Evolutionary conservation across 2,113 vertebrate species (phyloP), one percentile per base, ranked within the genome.

Genomic region (Microtus richardsoni): DNA sequence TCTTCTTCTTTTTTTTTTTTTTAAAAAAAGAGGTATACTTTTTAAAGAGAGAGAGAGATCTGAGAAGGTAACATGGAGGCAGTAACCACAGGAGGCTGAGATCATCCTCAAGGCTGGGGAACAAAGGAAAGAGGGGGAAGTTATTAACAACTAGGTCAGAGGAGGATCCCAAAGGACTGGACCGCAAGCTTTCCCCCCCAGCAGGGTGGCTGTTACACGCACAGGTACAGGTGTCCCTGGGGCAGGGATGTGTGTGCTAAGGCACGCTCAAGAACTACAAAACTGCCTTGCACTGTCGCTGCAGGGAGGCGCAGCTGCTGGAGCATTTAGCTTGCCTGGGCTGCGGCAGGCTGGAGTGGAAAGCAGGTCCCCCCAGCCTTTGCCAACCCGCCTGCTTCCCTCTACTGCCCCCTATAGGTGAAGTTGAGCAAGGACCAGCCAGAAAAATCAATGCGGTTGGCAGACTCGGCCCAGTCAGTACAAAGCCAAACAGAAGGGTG

Each of bases 321-420:
- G n/a, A 66, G 33, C 30, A 2, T 89, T 64, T 16, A 75, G 47
- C 11, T 1, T 24, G 22, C 24, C 60, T 52, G 4, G 73, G 28
- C 39, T 24, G 87, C 66, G 19, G 41, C 93, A 21, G 41, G 4
- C 83, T 85, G 71, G 82, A 83, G 85, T 49, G 79, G 91, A 70
- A 47, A 26, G 52, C 84, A 85, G 44, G 47, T 70, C 33, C 60
- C 47, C 54, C 47, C 41, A 17, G 66, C 58, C n/a, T 54, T 77
- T 54, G 68, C 85, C 33, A 66, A 49, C 64, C 77, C 49, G 54
- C 74, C 28, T 9, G 71, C 41, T 95, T 93, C 71, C 58, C 91
- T 95, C 73, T 94, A 49, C 92, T 91, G 95, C 93, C 95, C 83
- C 95, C 95, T 95, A 88, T 2, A 39, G 89, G 77, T 74, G 87